Evolutionary conservation across 2,113 vertebrate genomes (phyloP).

Genomic region (Pollimyrus isidori): DNA sequence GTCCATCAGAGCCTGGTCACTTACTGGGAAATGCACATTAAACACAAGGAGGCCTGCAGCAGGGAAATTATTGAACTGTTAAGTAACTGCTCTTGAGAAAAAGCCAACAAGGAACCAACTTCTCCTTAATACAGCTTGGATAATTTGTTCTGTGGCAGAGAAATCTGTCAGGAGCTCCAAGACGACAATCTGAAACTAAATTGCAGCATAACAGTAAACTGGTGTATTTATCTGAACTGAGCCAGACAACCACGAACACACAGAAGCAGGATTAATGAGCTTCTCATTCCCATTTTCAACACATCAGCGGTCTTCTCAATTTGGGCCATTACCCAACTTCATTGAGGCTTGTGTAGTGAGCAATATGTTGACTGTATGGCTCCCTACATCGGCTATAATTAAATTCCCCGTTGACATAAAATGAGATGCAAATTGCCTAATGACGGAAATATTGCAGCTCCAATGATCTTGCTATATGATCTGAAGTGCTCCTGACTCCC

Average conservation of each 20-base stretch:
- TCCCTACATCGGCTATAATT: conserved; percentile 1
- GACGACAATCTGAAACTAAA: background rate
- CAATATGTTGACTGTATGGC: background rate
- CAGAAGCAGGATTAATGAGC: conserved; percentile 8
- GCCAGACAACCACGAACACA: background rate
- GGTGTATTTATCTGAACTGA: background rate
- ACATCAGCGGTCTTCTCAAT: conserved; percentile 8
- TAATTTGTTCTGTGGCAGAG: background rate
- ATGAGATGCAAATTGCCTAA: conserved; percentile 12
- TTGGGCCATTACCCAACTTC: background rate
- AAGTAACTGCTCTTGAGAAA: background rate
- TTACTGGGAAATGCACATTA: background rate
- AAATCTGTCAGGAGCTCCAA: background rate
- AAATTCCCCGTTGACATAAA: conserved; percentile 2
- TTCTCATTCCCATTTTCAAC: conserved; percentile 1
- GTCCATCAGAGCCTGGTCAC: background rate
- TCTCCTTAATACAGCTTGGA: background rate
- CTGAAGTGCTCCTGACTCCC: background rate
- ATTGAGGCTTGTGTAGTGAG: background rate
- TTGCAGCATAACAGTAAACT: background rate
- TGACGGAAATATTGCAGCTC: background rate
- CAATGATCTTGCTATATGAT: background rate
- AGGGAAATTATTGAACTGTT: background rate
- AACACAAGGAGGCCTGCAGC: background rate
- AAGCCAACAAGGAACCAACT: background rate